These are phyloP conservation scores for Telenomus remus DNA, from an alignment of 1,140 invertebrate genomes.

Conservation along the genomic window DNA sequence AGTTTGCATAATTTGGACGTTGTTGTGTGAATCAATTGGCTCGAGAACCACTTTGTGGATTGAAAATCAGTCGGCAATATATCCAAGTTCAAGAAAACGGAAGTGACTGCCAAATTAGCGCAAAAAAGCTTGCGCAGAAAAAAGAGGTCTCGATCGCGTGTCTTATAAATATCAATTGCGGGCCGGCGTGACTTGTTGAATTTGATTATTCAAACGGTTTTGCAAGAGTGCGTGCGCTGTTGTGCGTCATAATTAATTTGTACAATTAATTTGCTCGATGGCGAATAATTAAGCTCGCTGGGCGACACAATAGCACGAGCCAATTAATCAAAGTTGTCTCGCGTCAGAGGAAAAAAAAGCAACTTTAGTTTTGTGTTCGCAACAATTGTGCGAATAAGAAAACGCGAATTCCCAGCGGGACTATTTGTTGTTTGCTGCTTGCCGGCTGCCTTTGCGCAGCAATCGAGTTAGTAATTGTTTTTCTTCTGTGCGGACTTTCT, in stretches of 20 bases:
- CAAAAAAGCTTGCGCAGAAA: too few species aligned
- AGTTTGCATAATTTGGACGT: too few species aligned
- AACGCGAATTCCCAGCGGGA: not conserved
- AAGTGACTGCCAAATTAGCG: too few species aligned
- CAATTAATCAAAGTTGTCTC: conserved; percentile 15
- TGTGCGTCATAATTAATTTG: conserved; percentile 25
- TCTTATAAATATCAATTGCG: too few species aligned
- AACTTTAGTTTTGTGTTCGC: not conserved
- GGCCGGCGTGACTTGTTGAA: conserved; percentile 26
- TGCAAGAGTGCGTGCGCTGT: conserved; percentile 5
- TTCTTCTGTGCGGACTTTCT: not conserved
- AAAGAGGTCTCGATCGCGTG: too few species aligned
- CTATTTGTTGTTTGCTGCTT: conserved; percentile 8
- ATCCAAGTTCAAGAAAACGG: conserved; percentile 23
- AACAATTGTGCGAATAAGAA: conserved; percentile 8
- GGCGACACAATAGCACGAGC: not conserved
- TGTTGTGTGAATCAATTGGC: too few species aligned
- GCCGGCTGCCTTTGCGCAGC: not conserved
- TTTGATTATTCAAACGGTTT: conserved; percentile 19
- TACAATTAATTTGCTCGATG: conserved; percentile 20
- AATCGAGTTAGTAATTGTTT: conserved; percentile 17
- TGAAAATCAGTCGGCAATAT: conserved; percentile 41
- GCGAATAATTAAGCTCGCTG: conserved; percentile 15
- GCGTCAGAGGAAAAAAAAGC: not conserved
- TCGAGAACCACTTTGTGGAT: too few species aligned